Conservation (phyloP, 1,140 invertebrate genomes). For the Holcopasites calliopsidis region DNA sequence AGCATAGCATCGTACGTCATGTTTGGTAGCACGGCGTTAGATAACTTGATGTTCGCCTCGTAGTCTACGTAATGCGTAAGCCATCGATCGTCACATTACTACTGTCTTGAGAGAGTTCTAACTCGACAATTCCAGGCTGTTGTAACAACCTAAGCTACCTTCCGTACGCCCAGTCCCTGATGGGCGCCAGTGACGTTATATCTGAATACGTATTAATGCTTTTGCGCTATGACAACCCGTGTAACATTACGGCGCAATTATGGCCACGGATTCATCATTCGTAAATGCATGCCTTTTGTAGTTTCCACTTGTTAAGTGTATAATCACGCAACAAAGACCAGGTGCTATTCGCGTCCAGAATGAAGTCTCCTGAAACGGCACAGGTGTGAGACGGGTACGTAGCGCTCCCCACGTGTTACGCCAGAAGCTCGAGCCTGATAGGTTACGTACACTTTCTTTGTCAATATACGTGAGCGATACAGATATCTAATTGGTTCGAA, state of each 20-base stretch:
- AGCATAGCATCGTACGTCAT: not conserved
- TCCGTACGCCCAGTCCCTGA: conserved; percentile 6
- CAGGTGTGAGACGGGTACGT: too few relatives aligned
- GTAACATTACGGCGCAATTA: conserved; percentile 10
- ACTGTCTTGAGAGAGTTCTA: conserved; percentile 5
- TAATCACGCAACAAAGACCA: not conserved
- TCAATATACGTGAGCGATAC: too few relatives aligned
- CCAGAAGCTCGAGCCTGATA: too few relatives aligned
- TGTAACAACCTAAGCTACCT: conserved; percentile 3
- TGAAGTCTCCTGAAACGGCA: too few relatives aligned
- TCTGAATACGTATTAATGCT: conserved; percentile 14
- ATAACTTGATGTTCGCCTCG: conserved; percentile 14
- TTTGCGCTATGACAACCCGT: conserved; percentile 5
- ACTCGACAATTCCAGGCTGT: conserved; percentile 3
- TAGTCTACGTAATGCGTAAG: not conserved
- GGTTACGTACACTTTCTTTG: too few relatives aligned
- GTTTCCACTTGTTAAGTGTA: not conserved
- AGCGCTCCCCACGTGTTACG: too few relatives aligned
- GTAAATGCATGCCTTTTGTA: not conserved
- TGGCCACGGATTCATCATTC: not conserved
- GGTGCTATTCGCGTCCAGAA: too few relatives aligned
- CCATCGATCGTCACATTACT: conserved; percentile 38
- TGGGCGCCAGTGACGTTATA: conserved; percentile 14
- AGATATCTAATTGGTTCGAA: too few relatives aligned
- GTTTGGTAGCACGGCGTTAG: conserved; percentile 17